phyloP scores from a whole-genome alignment of 1,140 invertebrate genomes.

The Pseudomyrmex cubaensis region DNA sequence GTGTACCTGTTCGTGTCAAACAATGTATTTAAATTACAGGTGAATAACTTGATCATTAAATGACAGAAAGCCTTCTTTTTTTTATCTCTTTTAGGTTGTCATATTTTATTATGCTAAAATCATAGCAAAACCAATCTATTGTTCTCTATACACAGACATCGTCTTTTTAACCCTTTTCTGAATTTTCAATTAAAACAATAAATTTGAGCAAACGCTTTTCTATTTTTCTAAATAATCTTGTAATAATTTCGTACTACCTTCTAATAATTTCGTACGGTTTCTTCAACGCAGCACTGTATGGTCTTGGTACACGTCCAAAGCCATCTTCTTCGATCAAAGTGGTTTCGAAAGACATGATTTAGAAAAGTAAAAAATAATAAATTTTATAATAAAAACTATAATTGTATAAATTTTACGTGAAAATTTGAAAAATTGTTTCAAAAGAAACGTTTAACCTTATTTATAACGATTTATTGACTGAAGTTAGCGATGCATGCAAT shows the following conservation, averaged over 20 bases:
- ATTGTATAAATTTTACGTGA: not conserved
- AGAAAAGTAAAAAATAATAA: not conserved
- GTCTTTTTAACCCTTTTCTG: too few species aligned
- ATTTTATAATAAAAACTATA: too few species aligned
- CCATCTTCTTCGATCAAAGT: constrained; percentile 70
- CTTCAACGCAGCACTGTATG: not conserved
- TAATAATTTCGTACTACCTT: constrained; percentile 63
- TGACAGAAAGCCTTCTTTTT: not conserved
- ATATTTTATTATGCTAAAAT: too few species aligned
- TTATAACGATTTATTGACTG: not conserved
- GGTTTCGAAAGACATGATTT: constrained; percentile 47
- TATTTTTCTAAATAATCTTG: too few species aligned
- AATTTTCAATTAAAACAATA: too few species aligned
- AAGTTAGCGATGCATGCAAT: constrained; percentile 1
- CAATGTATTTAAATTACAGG: not conserved
- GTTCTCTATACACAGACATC: too few species aligned
- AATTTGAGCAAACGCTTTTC: too few species aligned
- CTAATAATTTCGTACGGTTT: constrained; percentile 67
- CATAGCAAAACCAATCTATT: too few species aligned
- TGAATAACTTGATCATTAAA: constrained; percentile 9
- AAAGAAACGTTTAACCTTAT: constrained; percentile 36
- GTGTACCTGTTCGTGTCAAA: constrained; percentile 77
- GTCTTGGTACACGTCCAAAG: constrained; percentile 72
- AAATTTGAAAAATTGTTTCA: constrained; percentile 3
- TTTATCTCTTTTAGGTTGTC: too few species aligned